These are phyloP conservation scores for Dipodomys spectabilis DNA, from an alignment of 2,113 vertebrate species.

Conservation along the genomic window DNA sequence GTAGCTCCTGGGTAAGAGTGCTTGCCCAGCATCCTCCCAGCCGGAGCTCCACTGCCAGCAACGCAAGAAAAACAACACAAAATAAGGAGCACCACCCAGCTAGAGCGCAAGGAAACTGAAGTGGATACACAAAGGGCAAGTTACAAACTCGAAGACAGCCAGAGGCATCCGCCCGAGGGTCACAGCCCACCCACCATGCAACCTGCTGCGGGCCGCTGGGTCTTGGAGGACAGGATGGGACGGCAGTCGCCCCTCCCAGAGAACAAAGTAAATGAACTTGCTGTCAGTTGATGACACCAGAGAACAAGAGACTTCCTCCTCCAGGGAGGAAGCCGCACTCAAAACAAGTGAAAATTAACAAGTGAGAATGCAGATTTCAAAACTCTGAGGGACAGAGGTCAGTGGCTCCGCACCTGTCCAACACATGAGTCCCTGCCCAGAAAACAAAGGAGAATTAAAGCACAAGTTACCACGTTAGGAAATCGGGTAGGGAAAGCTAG, in stretches of 20 bases:
- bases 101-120: background rate
- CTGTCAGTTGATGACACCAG: background rate
- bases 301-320: background rate
- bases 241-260: background rate
- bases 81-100: background rate
- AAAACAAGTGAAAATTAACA: background rate
- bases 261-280: background rate
- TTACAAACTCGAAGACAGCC: too few relatives aligned
- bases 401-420: fast-evolving
- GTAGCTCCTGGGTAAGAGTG: too few relatives aligned
- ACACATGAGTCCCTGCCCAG: too few relatives aligned
- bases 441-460: background rate
- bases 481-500: background rate
- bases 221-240: background rate
- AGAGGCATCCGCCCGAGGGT: background rate
- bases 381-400: too few relatives aligned
- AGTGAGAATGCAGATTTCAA: background rate
- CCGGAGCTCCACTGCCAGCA: too few relatives aligned
- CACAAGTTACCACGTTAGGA: background rate
- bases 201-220: background rate
- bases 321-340: background rate
- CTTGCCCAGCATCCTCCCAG: too few relatives aligned
- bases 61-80: too few relatives aligned
- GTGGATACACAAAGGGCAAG: background rate
- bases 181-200: background rate